Conservation (phyloP, 2,113 vertebrate genomes). For the Jacana jacana region DNA sequence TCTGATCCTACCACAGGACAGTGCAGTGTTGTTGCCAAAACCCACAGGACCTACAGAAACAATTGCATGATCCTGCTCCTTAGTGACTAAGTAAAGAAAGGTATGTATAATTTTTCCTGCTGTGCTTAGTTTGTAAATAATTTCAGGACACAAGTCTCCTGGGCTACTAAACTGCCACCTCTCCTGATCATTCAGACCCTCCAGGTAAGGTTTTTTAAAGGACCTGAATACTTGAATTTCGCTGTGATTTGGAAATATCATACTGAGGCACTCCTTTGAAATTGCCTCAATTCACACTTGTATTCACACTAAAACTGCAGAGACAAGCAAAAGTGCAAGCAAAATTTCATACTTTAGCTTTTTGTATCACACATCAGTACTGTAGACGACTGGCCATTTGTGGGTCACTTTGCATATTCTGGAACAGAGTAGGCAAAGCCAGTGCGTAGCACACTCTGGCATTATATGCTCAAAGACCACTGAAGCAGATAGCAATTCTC, state of each 20-base stretch:
- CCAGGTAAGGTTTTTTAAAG: not conserved
- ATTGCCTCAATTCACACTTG: not conserved
- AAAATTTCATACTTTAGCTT: not conserved
- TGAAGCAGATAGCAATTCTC: constrained; percentile 6
- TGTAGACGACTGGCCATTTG: not conserved
- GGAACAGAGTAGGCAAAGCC: not conserved
- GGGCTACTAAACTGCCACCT: not conserved
- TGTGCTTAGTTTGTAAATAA: not conserved
- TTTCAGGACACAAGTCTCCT: not conserved
- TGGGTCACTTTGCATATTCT: not conserved
- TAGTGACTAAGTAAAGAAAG: not conserved
- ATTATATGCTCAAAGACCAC: not conserved
- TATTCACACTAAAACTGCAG: not conserved
- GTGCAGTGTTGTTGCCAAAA: not conserved
- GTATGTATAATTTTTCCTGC: not conserved
- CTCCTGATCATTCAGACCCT: not conserved
- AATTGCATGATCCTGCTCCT: not conserved
- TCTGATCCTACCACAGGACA: not conserved
- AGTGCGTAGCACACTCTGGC: not conserved
- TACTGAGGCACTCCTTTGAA: not conserved
- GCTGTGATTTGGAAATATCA: not conserved
- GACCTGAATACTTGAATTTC: not conserved
- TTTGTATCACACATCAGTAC: not conserved
- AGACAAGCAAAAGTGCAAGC: not conserved
- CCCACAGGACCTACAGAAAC: not conserved